A percentile compares a stretch with the other conserved stretches of the same genome.
Conservation (phyloP, 2,113 vertebrate species). For the Bungarus multicinctus region DNA sequence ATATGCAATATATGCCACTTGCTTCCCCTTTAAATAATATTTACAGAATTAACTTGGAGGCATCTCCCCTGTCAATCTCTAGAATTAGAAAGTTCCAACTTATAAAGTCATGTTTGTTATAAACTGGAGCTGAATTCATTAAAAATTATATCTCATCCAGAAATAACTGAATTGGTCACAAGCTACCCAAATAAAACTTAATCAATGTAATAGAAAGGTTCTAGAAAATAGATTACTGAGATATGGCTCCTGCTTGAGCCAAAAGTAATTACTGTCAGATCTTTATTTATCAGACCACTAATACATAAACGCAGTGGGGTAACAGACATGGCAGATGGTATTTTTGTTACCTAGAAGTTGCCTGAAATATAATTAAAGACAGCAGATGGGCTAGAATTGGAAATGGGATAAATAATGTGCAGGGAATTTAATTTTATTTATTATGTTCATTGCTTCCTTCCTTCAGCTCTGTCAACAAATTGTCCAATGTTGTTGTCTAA, state of each 20-base stretch:
- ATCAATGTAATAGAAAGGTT: neutral
- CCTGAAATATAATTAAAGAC: slow-evolving; percentile 16
- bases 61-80: neutral
- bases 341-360: neutral
- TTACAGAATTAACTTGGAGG: neutral
- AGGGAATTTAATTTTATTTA: neutral
- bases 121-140: neutral
- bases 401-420: neutral
- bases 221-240: neutral
- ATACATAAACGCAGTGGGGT: neutral
- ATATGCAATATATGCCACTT: neutral
- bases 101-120: neutral
- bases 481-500: neutral
- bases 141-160: neutral
- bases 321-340: neutral
- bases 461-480: neutral
- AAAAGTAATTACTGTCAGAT: slow-evolving; percentile 6
- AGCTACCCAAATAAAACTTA: neutral
- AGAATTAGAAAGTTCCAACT: neutral
- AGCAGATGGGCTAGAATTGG: neutral
- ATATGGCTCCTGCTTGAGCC: neutral
- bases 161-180: neutral
- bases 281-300: neutral
- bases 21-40: neutral
- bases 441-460: neutral